phyloP scores from a whole-genome alignment of 2,888 invertebrate species.

The Philereme vetulata region DNA sequence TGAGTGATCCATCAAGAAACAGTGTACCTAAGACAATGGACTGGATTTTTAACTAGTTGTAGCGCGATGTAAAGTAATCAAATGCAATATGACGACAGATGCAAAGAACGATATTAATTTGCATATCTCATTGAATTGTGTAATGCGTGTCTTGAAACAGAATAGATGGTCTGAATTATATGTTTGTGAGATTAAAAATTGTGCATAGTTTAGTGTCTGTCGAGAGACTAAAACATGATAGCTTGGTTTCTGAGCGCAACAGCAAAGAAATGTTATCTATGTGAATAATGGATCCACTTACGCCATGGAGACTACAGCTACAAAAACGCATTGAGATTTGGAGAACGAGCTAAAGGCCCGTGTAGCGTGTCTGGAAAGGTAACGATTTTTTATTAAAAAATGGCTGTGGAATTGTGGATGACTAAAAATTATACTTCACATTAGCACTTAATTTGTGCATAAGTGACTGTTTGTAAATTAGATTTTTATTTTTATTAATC shows the following conservation, averaged over 20 bases:
- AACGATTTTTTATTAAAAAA: slow-evolving; percentile 1
- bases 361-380: background rate
- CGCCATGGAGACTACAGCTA: background rate
- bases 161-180: slow-evolving; percentile 14
- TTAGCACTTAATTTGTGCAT: background rate
- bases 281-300: background rate
- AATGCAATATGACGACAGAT: slow-evolving; percentile 17
- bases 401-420: slow-evolving; percentile 16
- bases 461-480: background rate
- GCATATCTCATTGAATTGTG: slow-evolving; percentile 18
- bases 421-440: slow-evolving; percentile 2
- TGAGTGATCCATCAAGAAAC: slow-evolving; percentile 25
- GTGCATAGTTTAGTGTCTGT: slow-evolving; percentile 9
- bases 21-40: slow-evolving; percentile 14
- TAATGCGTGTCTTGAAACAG: slow-evolving; percentile 11
- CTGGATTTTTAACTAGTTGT: slow-evolving; percentile 16
- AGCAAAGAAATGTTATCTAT: background rate
- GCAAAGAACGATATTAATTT: slow-evolving; percentile 17
- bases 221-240: background rate
- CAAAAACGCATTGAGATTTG: background rate
- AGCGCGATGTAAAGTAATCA: slow-evolving; percentile 14
- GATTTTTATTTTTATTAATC: background rate
- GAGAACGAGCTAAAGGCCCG: background rate
- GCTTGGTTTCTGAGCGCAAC: no score
- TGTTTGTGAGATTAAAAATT: slow-evolving; percentile 9